Base-by-base conservation (phyloP, 2,797 vertebrate species). In the Platyrinchus mystaceus region DNA sequence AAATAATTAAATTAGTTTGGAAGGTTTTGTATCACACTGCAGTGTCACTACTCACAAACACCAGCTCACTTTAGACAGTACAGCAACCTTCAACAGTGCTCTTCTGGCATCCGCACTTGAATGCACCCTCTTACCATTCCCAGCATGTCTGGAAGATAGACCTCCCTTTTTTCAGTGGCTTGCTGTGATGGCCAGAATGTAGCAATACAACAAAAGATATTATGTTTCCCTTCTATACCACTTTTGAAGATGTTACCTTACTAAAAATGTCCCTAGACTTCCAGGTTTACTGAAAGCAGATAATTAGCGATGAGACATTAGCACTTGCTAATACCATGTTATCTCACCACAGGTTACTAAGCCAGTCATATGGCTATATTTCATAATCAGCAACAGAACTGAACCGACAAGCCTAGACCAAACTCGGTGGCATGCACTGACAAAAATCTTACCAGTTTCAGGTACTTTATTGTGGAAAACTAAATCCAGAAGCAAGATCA, bases 381-480 rank as follows among this genome's bases (percentile, higher is more conserved):
- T 89, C 60, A 73, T 63, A 87, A 91, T 16, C 56, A 41, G 63
- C 55, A 81, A 46, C 64, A 84, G 78, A 92, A 83, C 17, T 5
- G 58, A 90, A 85, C 23, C 46, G 50, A 73, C 78, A 83, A 92
- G 71, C 59, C 81, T 53, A 46, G 53, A 73, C 82, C 39, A 63
- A 92, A 62, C 19, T 90, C 44, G 56, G 27, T 44, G 63, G 50
- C 87, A 89, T 46, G 17, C 50, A 44, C 53, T 74, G 56, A 74
- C 62, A 93, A 90, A 89, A 92, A 84, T 71, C 62, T 73, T 75
- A 46, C 47, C 78, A 47, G 82, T 88, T 92, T 79, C 73, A 76
- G 39, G 32, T 80, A 68, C 87, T 73, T 87, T 60, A 83, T 23
- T 66, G 53, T 14, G 34, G 73, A 89, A 70, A 91, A 73, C 12